A percentile compares a stretch with the other conserved stretches of the same genome.
Conservation (phyloP, 2,113 vertebrate genomes). For the Camelus bactrianus region DNA sequence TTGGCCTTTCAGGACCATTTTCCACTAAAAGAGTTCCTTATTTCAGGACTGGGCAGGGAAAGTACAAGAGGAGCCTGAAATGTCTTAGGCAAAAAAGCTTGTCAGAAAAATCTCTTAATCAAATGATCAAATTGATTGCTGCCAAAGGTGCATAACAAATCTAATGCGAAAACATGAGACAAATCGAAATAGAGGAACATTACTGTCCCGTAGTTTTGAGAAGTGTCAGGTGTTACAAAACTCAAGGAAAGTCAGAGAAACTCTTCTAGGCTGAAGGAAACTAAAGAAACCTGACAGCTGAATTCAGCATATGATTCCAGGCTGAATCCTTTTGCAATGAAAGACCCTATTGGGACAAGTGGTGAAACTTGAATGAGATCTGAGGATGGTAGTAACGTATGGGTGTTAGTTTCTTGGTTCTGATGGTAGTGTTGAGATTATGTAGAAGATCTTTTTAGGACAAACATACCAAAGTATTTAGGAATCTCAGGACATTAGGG, state of each 20-base stretch:
- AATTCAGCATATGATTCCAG: neutral
- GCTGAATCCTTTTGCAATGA: neutral
- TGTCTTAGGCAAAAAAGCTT: neutral
- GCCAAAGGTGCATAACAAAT: neutral
- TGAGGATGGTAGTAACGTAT: neutral
- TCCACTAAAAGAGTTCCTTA: neutral
- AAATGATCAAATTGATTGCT: neutral
- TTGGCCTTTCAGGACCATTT: slow-evolving; percentile 14
- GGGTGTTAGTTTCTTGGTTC: neutral
- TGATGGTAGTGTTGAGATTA: neutral
- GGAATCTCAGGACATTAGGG: neutral
- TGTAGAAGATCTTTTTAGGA: neutral
- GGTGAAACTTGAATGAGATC: neutral
- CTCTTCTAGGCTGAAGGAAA: neutral
- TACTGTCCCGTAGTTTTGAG: neutral
- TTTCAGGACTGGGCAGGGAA: neutral
- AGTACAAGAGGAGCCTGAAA: neutral
- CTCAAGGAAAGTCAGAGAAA: neutral
- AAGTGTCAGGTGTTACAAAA: neutral
- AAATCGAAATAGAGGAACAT: neutral
- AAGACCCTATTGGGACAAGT: neutral
- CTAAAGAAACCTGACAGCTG: neutral
- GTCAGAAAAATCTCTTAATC: neutral
- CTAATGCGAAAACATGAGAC: neutral
- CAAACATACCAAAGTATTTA: neutral